These are phyloP conservation scores for Nephila pilipes DNA, from an alignment of 1,140 invertebrate genomes.

Conservation along the genomic window DNA sequence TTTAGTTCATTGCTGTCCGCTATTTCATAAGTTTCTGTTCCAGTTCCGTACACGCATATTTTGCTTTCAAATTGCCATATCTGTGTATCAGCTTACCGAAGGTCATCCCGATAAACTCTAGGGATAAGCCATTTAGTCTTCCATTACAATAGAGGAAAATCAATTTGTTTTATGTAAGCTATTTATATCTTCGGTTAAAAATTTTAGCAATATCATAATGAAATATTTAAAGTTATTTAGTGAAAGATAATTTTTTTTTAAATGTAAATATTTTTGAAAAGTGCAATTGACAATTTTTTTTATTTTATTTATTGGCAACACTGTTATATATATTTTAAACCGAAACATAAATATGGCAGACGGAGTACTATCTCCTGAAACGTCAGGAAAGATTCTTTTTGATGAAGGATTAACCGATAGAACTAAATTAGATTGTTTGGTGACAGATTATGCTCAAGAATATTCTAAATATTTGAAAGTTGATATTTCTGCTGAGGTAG, in stretches of 20 bases:
- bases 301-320: not conserved
- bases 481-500: conserved; percentile 54
- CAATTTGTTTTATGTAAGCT: not conserved
- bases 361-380: conserved; percentile 8
- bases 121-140: not conserved
- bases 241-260: not conserved
- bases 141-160: no score
- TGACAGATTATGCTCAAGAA: conserved; percentile 41
- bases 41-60: conserved; percentile 57
- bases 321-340: not conserved
- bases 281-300: not conserved
- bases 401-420: conserved; percentile 38
- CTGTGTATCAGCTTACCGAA: not conserved
- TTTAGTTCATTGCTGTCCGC: not conserved
- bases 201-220: no score
- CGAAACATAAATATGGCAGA: conserved; percentile 66
- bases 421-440: conserved; percentile 25
- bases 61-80: conserved; percentile 49
- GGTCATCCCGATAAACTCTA: conserved; percentile 17
- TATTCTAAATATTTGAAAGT: conserved; percentile 73
- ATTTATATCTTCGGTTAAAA: no score
- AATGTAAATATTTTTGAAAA: not conserved
- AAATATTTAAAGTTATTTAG: no score
- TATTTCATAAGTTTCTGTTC: conserved; percentile 30
- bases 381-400: not conserved